These are phyloP conservation scores for Neomicropteryx cornuta DNA, from an alignment of 1,140 invertebrate genomes.

Conservation along the genomic window DNA sequence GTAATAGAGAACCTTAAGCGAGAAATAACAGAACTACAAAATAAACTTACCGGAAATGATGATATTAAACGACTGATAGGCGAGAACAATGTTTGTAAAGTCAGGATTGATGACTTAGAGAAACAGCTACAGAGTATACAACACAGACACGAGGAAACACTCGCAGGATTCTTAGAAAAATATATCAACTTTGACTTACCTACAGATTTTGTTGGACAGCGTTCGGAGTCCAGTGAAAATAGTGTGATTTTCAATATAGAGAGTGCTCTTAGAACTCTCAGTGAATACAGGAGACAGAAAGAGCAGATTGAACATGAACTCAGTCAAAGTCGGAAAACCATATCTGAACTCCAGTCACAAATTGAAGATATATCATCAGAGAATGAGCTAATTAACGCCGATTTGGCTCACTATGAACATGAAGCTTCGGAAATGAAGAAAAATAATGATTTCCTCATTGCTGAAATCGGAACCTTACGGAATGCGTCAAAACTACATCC, in stretches of 20 bases:
- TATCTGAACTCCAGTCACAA: slow-evolving; percentile 29
- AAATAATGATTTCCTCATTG: slow-evolving; percentile 52
- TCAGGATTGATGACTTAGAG: slow-evolving; percentile 10
- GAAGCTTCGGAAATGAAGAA: slow-evolving; percentile 52
- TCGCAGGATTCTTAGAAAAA: slow-evolving; percentile 37
- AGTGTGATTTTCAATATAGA: slow-evolving; percentile 28
- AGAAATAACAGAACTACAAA: slow-evolving; percentile 36
- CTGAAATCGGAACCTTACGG: slow-evolving; percentile 47
- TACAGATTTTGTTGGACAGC: slow-evolving; percentile 32
- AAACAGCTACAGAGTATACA: slow-evolving; percentile 12
- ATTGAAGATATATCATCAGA: slow-evolving; percentile 37
- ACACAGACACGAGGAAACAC: slow-evolving; percentile 23
- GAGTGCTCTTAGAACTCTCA: slow-evolving; percentile 28
- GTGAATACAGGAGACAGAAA: slow-evolving; percentile 31
- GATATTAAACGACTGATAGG: slow-evolving; percentile 17
- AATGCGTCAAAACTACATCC: slow-evolving; percentile 49
- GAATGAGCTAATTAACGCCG: slow-evolving; percentile 44
- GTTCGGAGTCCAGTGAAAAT: slow-evolving; percentile 27
- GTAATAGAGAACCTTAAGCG: slow-evolving; percentile 36
- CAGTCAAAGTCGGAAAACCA: slow-evolving; percentile 28
- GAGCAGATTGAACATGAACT: slow-evolving; percentile 27
- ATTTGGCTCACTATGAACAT: slow-evolving; percentile 46
- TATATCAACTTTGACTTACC: slow-evolving; percentile 35
- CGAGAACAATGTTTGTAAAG: slow-evolving; percentile 25
- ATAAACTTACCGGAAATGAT: slow-evolving; percentile 29